Evolutionary conservation across 2,797 vertebrate genomes (phyloP).

Genomic region (Trematocara caparti): DNA sequence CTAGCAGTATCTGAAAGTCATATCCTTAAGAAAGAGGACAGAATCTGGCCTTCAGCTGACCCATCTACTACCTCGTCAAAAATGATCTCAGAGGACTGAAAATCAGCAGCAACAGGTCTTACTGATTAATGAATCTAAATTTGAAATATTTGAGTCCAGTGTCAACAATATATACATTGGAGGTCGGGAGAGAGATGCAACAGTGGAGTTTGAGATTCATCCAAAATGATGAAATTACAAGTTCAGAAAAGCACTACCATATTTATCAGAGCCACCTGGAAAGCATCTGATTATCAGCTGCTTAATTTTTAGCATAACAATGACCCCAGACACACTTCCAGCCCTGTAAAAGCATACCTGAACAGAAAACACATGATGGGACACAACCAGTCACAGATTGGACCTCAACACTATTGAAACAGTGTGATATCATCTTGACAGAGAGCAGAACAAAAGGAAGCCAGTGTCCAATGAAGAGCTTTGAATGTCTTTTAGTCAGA

Average conservation of each 20-base stretch:
- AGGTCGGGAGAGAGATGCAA: neutral
- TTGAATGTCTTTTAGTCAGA: neutral
- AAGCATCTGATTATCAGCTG: neutral
- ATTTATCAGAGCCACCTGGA: rapidly evolving
- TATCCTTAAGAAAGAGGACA: neutral
- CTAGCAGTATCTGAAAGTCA: neutral
- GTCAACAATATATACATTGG: neutral
- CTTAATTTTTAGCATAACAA: neutral
- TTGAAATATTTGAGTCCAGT: neutral
- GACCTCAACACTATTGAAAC: neutral
- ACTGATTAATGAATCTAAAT: neutral
- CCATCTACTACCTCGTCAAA: neutral
- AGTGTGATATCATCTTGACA: neutral
- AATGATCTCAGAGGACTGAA: neutral
- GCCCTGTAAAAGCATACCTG: neutral
- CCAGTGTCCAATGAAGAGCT: neutral
- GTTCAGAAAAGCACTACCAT: neutral
- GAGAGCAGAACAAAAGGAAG: rapidly evolving
- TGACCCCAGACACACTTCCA: neutral
- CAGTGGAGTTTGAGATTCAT: neutral
- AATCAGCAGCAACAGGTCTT: neutral
- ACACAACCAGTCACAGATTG: neutral
- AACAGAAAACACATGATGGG: neutral
- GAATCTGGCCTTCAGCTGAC: neutral
- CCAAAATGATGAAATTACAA: neutral